Evolutionary conservation across 2,113 vertebrate genomes (phyloP).

Genomic region (Protobothrops flavoviridis): DNA sequence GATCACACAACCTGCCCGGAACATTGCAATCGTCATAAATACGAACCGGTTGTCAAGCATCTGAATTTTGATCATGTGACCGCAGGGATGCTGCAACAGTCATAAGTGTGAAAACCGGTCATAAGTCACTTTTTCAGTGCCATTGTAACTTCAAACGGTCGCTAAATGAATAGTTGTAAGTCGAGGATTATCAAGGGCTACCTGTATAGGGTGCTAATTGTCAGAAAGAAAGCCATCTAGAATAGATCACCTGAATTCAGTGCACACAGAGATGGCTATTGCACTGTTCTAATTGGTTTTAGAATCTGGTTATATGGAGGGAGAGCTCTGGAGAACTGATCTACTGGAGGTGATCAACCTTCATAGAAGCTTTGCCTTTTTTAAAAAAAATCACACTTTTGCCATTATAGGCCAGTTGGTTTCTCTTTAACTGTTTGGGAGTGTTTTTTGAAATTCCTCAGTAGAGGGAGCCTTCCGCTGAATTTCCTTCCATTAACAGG

Average conservation of each 20-base stretch:
- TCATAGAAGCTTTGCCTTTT: neutral
- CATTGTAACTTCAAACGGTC: too few species aligned
- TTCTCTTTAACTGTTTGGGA: neutral
- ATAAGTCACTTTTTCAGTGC: neutral
- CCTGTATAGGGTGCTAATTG: neutral
- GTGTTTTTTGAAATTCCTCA: neutral
- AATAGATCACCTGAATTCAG: too few species aligned
- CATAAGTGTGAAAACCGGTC: neutral
- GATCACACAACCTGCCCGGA: neutral
- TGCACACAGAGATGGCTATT: neutral
- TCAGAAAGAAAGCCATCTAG: neutral
- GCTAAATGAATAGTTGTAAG: too few species aligned
- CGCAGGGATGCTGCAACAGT: neutral
- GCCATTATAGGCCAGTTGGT: neutral
- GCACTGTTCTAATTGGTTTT: neutral
- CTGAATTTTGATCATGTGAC: neutral
- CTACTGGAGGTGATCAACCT: neutral
- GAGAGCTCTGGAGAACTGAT: too few species aligned
- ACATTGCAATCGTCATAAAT: neutral
- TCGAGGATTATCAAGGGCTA: too few species aligned
- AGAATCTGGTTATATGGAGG: neutral
- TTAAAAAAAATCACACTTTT: neutral
- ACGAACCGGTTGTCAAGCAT: neutral
- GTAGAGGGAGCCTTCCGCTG: constrained; percentile 1
- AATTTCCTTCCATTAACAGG: neutral